These are phyloP conservation scores for Trogon surrucura DNA, from an alignment of 2,113 vertebrate species.

Conservation along the genomic window DNA sequence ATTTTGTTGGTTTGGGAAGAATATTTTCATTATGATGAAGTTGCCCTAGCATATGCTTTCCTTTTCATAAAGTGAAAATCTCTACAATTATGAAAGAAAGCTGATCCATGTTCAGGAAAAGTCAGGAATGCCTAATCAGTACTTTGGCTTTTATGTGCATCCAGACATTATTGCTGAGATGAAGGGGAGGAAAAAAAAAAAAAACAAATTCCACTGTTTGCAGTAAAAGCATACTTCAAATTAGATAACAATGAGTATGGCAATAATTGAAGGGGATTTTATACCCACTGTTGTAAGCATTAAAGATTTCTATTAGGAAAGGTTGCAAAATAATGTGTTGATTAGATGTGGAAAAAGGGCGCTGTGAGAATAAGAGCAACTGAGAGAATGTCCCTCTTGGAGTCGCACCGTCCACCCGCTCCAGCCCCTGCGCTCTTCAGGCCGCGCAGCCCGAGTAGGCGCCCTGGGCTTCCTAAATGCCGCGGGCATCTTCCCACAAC, in stretches of 20 bases:
- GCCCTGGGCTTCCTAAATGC: not conserved
- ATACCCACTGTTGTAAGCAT: not conserved
- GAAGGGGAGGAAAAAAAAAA: not conserved
- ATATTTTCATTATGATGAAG: not conserved
- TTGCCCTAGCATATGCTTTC: not conserved
- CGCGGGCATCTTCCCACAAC: not conserved
- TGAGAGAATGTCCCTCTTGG: not conserved
- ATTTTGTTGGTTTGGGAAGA: not conserved
- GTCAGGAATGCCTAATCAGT: not conserved
- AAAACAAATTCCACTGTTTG: not conserved
- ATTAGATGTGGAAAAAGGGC: not conserved
- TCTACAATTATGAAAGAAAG: not conserved
- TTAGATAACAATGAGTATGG: not conserved
- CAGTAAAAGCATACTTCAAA: not conserved
- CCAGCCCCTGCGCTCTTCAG: not conserved
- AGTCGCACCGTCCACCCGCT: not conserved
- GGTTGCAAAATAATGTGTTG: not conserved
- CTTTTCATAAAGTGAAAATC: not conserved
- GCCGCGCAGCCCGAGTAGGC: not conserved
- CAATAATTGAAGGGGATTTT: not conserved
- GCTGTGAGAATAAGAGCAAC: not conserved
- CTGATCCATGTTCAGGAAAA: not conserved
- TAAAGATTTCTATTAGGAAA: not conserved
- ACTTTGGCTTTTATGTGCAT: not conserved
- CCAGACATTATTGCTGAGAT: not conserved